A percentile compares a stretch with the other conserved stretches of the same genome.
phyloP scores from a whole-genome alignment of 2,113 vertebrate genomes.

The Polypterus senegalus region DNA sequence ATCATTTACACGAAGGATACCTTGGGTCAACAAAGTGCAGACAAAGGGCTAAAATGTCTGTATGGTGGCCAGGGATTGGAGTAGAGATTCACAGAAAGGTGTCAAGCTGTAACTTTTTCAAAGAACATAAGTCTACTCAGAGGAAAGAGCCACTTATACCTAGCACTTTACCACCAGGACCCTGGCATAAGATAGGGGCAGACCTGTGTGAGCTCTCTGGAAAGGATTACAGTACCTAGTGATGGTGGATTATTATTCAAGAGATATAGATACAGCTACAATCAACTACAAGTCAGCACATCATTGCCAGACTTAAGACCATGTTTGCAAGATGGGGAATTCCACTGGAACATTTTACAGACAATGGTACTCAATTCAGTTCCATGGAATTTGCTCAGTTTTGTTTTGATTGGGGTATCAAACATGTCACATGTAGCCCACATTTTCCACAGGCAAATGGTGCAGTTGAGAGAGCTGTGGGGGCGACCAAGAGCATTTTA shows the following conservation, averaged over 20 bases:
- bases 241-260: constrained; percentile 6
- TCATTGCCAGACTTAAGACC: constrained; percentile 1
- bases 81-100: background rate
- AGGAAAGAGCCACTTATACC: constrained; percentile 5
- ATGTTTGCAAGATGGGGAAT: constrained; percentile 9
- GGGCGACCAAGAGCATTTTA: constrained; percentile 3
- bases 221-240: constrained; percentile 5
- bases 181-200: constrained; percentile 5
- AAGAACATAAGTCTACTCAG: constrained; percentile 3
- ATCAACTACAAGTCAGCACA: constrained; percentile 5
- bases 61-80: constrained; percentile 15
- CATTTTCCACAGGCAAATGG: constrained; percentile 2
- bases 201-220: constrained; percentile 7
- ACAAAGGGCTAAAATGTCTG: constrained; percentile 6
- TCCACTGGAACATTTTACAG: constrained; percentile 1
- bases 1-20: background rate
- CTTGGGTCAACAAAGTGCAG: background rate
- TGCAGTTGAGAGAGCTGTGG: constrained; percentile 6
- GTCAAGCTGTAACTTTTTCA: background rate
- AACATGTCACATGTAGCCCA: constrained; percentile 8
- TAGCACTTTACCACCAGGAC: background rate
- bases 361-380: constrained; percentile 9
- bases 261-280: background rate
- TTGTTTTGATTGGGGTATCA: background rate
- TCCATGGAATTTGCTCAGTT: constrained; percentile 2